phyloP scores from a whole-genome alignment of 2,888 invertebrate species.

The Salpingus planirostris region DNA sequence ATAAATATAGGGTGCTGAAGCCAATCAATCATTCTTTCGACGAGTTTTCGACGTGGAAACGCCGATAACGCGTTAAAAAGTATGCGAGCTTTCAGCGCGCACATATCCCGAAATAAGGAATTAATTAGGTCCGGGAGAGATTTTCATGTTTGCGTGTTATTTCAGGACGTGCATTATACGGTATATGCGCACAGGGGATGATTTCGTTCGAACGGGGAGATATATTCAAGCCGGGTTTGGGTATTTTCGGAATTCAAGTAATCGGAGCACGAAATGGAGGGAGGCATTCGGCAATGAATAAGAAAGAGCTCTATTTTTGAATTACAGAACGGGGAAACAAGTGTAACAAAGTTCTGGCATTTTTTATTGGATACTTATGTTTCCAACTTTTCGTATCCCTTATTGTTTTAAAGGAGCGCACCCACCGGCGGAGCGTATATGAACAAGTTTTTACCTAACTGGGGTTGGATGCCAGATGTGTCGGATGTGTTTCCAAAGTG shows the following conservation, averaged over 20 bases:
- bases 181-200: no score
- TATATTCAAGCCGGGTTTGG: no score
- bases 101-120: no score
- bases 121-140: no score
- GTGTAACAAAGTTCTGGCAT: constrained; percentile 18
- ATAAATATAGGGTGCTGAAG: constrained; percentile 10
- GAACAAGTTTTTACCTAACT: constrained; percentile 16
- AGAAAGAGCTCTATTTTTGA: constrained; percentile 11
- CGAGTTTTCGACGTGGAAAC: no score
- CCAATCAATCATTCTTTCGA: background rate
- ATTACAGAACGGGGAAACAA: constrained; percentile 19
- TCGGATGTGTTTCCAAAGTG: constrained; percentile 13
- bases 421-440: constrained; percentile 12
- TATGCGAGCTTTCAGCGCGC: no score
- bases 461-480: constrained; percentile 14
- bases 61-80: no score
- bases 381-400: constrained; percentile 15
- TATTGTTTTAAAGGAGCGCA: constrained; percentile 15
- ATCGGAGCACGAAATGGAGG: constrained; percentile 9
- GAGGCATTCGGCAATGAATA: constrained; percentile 9
- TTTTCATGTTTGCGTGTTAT: no score
- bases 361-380: constrained; percentile 19
- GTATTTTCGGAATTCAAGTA: constrained; percentile 12
- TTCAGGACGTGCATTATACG: no score
- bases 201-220: no score